Evolutionary conservation across 2,113 vertebrate species (phyloP).

Genomic region (Camelus dromedarius): DNA sequence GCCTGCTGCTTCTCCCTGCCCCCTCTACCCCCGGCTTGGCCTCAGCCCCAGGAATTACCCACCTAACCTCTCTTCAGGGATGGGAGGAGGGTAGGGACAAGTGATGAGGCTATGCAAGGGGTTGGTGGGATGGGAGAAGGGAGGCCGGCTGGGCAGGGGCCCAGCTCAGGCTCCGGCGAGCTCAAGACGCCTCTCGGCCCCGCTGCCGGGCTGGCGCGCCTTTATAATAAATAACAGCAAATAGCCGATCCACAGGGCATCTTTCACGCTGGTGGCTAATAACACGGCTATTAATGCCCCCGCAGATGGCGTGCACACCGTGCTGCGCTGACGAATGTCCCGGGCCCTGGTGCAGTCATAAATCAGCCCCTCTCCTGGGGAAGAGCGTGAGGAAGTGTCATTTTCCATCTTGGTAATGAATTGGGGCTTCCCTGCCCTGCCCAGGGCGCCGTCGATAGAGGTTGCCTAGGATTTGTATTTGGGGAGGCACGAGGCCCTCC

Average conservation of each 20-base stretch:
- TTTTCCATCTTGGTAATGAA: conserved; percentile 82
- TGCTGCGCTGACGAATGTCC: conserved; percentile 77
- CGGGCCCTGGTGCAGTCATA: conserved; percentile 50
- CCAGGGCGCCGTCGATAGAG: rapidly evolving
- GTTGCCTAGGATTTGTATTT: conserved; percentile 22
- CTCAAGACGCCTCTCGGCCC: neutral
- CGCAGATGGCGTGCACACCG: conserved; percentile 49
- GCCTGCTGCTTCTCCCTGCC: neutral
- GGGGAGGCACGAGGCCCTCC: neutral
- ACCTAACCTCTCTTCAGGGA: neutral
- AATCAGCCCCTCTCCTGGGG: conserved; percentile 79
- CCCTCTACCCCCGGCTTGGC: neutral
- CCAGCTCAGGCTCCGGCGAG: neutral
- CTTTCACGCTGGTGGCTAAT: conserved; percentile 81
- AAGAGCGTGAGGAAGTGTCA: conserved; percentile 20
- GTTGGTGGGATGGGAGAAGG: neutral
- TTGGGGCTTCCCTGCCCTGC: conserved; percentile 77
- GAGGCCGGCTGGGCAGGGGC: neutral
- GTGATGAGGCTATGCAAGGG: neutral
- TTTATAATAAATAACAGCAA: conserved; percentile 84
- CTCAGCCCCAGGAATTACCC: neutral
- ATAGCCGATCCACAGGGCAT: conserved; percentile 79
- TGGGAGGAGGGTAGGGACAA: neutral
- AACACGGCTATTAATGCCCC: conserved; percentile 84
- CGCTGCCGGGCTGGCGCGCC: conserved; percentile 60